These are phyloP conservation scores for Eurytoma californica DNA, from an alignment of 2,888 invertebrate species.

Conservation along the genomic window DNA sequence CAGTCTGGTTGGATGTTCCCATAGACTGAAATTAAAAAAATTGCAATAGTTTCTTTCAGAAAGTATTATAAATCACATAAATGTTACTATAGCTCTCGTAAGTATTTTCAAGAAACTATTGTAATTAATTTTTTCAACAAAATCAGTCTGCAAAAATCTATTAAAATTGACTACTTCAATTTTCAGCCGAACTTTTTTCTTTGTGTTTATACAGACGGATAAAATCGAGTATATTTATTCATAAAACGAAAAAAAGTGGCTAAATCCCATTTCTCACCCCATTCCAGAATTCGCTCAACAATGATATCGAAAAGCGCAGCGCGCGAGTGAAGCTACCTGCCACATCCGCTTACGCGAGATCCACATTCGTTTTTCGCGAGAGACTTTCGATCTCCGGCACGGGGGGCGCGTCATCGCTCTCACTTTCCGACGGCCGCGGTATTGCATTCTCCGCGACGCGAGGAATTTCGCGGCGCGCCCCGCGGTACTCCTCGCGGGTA, in stretches of 20 bases:
- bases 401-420: constrained; percentile 27
- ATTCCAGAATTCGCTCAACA: not conserved
- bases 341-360: constrained; percentile 1
- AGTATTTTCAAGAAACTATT: not conserved
- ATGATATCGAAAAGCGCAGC: not conserved
- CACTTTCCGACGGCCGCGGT: constrained; percentile 14
- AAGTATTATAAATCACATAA: no score
- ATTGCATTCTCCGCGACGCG: constrained; percentile 16
- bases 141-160: no score
- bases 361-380: not conserved
- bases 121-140: not conserved
- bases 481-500: constrained; percentile 22
- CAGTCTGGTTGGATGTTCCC: no score
- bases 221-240: no score
- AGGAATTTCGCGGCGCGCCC: constrained; percentile 19
- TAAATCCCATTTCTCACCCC: no score
- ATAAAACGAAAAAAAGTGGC: no score
- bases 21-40: no score
- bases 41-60: no score
- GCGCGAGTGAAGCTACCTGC: not conserved
- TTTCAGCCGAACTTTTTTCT: no score
- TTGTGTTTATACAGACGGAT: no score
- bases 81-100: no score
- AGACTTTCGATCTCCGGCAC: constrained; percentile 39
- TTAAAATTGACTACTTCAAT: no score